These are phyloP conservation scores for Aphelinus certus DNA, from an alignment of 1,140 invertebrate species.

Conservation along the genomic window DNA sequence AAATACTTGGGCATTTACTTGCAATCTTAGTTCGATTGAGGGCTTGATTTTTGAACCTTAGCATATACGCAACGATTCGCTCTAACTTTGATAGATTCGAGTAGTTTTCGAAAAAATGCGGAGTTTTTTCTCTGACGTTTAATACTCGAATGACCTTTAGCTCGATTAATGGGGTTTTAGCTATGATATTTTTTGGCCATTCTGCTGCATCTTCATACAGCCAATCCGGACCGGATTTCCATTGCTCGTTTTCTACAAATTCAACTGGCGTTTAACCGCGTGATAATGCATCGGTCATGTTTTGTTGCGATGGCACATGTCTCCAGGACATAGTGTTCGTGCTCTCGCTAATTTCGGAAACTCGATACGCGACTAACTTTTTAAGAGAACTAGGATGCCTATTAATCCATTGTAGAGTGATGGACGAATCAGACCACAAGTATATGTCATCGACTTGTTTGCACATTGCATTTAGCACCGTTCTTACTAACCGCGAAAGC, in stretches of 20 bases:
- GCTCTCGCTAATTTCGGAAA: conserved; percentile 1
- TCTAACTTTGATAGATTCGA: neutral
- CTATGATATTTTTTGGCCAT: conserved; percentile 3
- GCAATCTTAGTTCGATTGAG: neutral
- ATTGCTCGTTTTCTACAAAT: neutral
- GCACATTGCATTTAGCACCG: neutral
- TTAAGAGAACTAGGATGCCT: neutral
- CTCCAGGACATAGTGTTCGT: no score
- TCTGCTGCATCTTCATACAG: neutral
- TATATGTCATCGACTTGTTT: neutral
- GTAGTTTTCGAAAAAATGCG: neutral
- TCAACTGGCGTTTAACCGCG: neutral
- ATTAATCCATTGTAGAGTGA: conserved; percentile 12
- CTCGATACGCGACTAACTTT: conserved; percentile 15
- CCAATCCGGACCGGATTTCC: conserved; percentile 19
- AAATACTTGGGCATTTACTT: neutral
- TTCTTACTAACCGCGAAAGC: neutral
- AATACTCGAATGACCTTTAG: neutral
- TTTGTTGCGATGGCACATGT: no score
- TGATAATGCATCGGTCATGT: no score
- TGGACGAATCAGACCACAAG: conserved; percentile 23
- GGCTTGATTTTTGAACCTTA: conserved; percentile 5
- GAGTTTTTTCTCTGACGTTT: neutral
- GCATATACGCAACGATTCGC: neutral
- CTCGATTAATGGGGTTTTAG: neutral